Evolutionary conservation across 2,888 invertebrate species (phyloP), one percentile per base, ranked within the genome.

Genomic region (Limnephilus marmoratus): DNA sequence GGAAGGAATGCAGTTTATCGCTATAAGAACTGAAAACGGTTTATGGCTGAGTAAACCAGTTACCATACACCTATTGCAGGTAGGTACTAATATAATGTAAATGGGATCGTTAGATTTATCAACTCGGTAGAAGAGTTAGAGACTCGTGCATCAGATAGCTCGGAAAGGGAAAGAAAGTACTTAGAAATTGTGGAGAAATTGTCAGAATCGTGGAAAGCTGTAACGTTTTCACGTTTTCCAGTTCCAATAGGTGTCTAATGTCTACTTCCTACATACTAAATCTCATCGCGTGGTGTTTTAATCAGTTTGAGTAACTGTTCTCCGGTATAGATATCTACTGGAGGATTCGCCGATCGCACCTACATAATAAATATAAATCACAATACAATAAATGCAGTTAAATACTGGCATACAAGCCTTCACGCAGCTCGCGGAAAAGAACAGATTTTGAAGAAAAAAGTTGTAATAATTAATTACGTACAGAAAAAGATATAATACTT

Each of bases 81-180:
- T 83, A 7, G 18, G 29, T 82, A 11, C 34, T 15, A 18, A 34
- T 34, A 83, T 11, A 31, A 83, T 37, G 68, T 68, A 83, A 83
- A 34, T 83, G 31, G 15, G 37, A 18, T 34, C 31, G 31, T 31
- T 31, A 34, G 31, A 83, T 83, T 18, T 83, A 83, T 31, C 24
- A 83, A 68, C 9, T 68, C 68, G n/a, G 68, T 68, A 68, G 9
- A 83, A 83, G 83, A 83, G 34, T 29, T 37, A 86, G 86, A n/a
- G 24, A 29, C 13, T 86, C 86, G 86, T 45, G 86, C 15, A 86
- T 86, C 86, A 86, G 86, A 86, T 86, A 86, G 24, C 86, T 86
- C 86, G 45, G 86, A 86, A 86, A 86, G 86, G 86, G 86, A 86
- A 86, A n/a, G 86, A 86, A 45, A 45, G 86, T 68, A 86, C 29